A percentile compares a stretch with the other conserved stretches of the same genome.
phyloP scores from a whole-genome alignment of 92 coral and sea anemone genomes.

The Zoanthus sociatus region DNA sequence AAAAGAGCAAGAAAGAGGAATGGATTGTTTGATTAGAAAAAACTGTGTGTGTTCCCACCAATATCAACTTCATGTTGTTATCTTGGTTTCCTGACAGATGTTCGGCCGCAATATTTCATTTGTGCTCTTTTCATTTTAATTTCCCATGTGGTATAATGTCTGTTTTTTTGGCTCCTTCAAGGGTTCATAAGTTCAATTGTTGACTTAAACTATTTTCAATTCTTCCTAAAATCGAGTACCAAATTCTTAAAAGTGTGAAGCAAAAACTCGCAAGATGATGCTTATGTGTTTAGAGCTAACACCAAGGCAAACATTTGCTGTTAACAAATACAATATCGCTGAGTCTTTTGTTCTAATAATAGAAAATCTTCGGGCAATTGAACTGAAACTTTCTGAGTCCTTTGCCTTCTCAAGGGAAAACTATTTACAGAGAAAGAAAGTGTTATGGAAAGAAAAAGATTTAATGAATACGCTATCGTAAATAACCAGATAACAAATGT shows the following conservation, averaged over 20 bases:
- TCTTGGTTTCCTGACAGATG: constrained; percentile 24
- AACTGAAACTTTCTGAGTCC: constrained; percentile 1
- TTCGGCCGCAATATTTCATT: not conserved
- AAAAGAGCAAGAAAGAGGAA: not conserved
- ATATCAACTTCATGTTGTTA: not conserved
- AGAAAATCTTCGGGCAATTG: not conserved
- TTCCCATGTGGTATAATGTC: not conserved
- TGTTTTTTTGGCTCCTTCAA: not conserved
- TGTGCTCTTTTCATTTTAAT: not conserved
- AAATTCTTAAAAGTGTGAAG: not conserved
- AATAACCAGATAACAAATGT: not conserved
- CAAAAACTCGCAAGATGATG: not conserved
- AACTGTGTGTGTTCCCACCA: constrained; percentile 20
- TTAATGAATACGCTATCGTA: not conserved
- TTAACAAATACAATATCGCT: constrained; percentile 12
- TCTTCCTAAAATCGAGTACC: not conserved
- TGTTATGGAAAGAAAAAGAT: not conserved
- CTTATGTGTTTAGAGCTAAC: not conserved
- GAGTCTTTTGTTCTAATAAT: not conserved
- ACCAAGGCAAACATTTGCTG: constrained; percentile 5
- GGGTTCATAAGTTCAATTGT: not conserved
- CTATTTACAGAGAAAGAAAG: not conserved
- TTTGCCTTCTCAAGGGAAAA: not conserved
- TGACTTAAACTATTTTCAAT: not conserved
- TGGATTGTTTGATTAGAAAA: not conserved